phyloP scores from a whole-genome alignment of 2,113 vertebrate genomes.

The Perognathus longimembris region DNA sequence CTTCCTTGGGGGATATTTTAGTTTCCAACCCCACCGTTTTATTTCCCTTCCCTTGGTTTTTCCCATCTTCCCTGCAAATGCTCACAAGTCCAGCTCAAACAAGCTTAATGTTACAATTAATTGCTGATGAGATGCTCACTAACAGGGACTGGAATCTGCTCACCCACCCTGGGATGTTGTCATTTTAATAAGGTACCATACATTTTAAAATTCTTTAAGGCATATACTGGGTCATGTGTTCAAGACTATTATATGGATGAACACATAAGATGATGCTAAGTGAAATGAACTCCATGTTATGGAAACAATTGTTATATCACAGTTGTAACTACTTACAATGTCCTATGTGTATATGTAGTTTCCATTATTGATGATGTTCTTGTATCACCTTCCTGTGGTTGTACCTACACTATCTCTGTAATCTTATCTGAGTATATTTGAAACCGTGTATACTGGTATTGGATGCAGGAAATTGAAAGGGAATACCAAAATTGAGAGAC shows the following conservation, averaged over 20 bases:
- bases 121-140: constrained; percentile 25
- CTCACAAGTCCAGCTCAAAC: background rate
- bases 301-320: no score
- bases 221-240: constrained; percentile 4
- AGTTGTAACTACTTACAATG: no score
- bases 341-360: no score
- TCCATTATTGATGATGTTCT: no score
- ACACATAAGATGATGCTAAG: no score
- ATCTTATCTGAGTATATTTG: no score
- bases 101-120: background rate
- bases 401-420: no score
- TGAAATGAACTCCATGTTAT: no score
- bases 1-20: background rate
- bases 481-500: no score
- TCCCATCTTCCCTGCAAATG: constrained; percentile 27
- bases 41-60: constrained; percentile 38
- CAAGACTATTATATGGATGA: background rate
- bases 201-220: constrained; percentile 29
- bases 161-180: background rate
- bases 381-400: no score
- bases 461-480: no score
- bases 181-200: constrained; percentile 44
- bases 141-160: background rate
- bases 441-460: no score
- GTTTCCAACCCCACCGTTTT: background rate